phyloP scores from a whole-genome alignment of 1,140 invertebrate species.

The Euborellia annulipes region DNA sequence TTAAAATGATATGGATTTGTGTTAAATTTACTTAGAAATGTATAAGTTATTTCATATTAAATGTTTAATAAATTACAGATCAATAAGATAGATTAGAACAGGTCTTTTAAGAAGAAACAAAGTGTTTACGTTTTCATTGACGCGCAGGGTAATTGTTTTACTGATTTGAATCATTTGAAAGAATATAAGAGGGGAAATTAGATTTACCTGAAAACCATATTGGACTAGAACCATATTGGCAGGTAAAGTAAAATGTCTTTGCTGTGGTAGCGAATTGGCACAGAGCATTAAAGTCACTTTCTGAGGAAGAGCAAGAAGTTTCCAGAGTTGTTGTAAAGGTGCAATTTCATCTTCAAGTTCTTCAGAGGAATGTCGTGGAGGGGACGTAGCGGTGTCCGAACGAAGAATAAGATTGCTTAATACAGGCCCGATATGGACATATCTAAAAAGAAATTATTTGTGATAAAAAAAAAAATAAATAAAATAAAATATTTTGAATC shows the following conservation, averaged over 20 bases:
- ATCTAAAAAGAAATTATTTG: conserved; percentile 27
- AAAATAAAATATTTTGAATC: no score
- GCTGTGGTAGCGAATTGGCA: conserved; percentile 33
- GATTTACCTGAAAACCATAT: conserved; percentile 44
- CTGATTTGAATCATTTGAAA: background rate
- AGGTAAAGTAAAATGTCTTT: conserved; percentile 31
- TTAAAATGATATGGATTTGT: no score
- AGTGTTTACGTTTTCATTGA: background rate
- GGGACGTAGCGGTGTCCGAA: conserved; percentile 25
- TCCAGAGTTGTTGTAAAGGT: conserved; percentile 30
- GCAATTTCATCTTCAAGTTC: background rate
- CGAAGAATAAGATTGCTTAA: conserved; percentile 38
- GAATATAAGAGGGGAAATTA: background rate
- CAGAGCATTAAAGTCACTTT: conserved; percentile 40
- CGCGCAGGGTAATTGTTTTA: no score
- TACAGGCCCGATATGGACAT: conserved; percentile 42
- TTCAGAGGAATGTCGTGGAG: no score
- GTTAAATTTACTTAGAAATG: no score
- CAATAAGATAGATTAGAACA: no score
- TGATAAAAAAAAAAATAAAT: conserved; percentile 5
- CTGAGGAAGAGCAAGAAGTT: conserved; percentile 34
- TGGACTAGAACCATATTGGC: conserved; percentile 42
- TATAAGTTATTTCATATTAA: no score
- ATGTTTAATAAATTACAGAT: no score
- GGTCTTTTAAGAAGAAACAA: background rate